Evolutionary conservation across 1,140 invertebrate genomes (phyloP).

Genomic region (Thaumetopoea pityocampa): DNA sequence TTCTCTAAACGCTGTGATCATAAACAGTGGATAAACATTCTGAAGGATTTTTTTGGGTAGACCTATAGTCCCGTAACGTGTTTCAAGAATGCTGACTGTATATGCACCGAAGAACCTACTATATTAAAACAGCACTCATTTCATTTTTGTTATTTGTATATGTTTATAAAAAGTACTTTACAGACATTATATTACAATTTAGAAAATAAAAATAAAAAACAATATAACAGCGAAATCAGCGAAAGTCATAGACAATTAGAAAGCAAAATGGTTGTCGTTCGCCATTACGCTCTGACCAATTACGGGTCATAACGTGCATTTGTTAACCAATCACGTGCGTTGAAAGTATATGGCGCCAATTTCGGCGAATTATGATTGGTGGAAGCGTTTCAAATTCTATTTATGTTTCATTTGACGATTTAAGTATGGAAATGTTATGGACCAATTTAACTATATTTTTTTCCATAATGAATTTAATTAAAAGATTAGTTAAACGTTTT

Average conservation of each 20-base stretch:
- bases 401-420: conserved; percentile 7
- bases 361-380: conserved; percentile 15
- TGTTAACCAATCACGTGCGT: conserved; percentile 17
- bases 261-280: conserved; percentile 12
- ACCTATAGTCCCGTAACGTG: too few relatives aligned
- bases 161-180: too few relatives aligned
- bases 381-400: conserved; percentile 11
- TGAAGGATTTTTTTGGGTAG: too few relatives aligned
- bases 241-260: conserved; percentile 23
- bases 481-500: too few relatives aligned
- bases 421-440: conserved; percentile 8
- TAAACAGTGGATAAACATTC: too few relatives aligned
- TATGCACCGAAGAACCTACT: too few relatives aligned
- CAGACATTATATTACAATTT: conserved; percentile 2
- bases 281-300: conserved; percentile 18
- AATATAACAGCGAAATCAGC: conserved; percentile 5
- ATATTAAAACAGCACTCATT: too few relatives aligned
- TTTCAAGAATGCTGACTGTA: too few relatives aligned
- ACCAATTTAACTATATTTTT: too few relatives aligned
- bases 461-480: too few relatives aligned
- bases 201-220: conserved; percentile 12
- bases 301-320: conserved; percentile 12
- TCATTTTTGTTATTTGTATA: too few relatives aligned
- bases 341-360: conserved; percentile 20
- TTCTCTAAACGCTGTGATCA: too few relatives aligned